Evolutionary conservation across 2,113 vertebrate genomes (phyloP).

Genomic region (Myotis davidii): DNA sequence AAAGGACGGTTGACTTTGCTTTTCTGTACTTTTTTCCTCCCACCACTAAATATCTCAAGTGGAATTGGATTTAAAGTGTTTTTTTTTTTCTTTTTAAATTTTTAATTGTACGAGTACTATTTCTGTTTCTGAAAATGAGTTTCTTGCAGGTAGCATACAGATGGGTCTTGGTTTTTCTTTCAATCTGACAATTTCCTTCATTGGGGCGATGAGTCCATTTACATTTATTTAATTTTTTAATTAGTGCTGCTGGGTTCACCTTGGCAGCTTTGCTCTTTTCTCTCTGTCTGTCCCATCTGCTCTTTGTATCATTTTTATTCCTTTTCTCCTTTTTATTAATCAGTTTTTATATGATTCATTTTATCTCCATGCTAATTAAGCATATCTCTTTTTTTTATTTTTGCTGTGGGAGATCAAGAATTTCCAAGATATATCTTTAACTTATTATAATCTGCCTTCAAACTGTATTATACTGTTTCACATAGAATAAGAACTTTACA

Average conservation of each 20-base stretch:
- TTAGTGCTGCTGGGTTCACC: neutral
- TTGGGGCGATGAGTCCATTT: neutral
- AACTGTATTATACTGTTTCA: neutral
- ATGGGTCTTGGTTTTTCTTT: neutral
- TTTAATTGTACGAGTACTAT: neutral
- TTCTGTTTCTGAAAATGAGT: neutral
- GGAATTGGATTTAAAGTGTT: constrained; percentile 77
- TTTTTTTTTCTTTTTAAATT: neutral
- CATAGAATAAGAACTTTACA: neutral
- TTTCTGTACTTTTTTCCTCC: constrained; percentile 55
- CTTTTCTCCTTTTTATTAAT: neutral
- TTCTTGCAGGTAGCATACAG: too few species aligned
- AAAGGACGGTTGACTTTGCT: constrained; percentile 70
- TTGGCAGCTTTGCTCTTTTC: neutral
- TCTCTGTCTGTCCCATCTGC: neutral
- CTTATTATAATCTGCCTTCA: neutral
- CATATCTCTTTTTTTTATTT: neutral
- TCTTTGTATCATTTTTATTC: neutral
- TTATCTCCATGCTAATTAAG: neutral
- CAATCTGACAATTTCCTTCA: neutral
- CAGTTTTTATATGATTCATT: neutral
- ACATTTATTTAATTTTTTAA: neutral
- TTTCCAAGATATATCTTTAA: neutral
- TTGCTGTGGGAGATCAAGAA: neutral
- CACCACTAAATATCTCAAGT: constrained; percentile 68